These are phyloP conservation scores for Limnothrissa miodon DNA, from an alignment of 2,113 vertebrate genomes.

Conservation along the genomic window DNA sequence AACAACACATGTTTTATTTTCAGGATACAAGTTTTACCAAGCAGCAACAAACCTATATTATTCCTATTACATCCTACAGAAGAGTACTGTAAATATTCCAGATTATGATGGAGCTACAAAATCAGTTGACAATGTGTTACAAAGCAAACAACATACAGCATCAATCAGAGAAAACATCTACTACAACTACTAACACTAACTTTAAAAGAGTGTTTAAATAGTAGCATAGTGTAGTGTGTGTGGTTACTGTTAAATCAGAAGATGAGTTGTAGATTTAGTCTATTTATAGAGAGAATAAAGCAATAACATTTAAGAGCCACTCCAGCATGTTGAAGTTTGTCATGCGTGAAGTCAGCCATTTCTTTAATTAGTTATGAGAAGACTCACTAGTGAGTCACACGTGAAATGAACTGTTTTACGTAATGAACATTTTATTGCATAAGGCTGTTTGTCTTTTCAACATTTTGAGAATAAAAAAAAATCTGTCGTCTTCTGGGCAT, in stretches of 20 bases:
- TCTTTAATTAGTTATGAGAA: slow-evolving; percentile 69
- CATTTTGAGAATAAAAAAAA: slow-evolving; percentile 53
- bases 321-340: slow-evolving; percentile 42
- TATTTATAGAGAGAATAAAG: slow-evolving; percentile 32
- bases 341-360: slow-evolving; percentile 64
- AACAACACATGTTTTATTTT: no score
- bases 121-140: background rate
- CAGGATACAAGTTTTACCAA: background rate
- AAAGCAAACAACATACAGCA: background rate
- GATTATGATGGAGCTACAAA: background rate
- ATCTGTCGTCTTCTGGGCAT: background rate
- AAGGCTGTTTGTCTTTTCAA: slow-evolving; percentile 46
- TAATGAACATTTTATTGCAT: slow-evolving; percentile 40
- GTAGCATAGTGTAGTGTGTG: no score
- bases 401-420: background rate
- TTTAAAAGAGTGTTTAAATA: background rate
- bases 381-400: slow-evolving; percentile 34
- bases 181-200: no score
- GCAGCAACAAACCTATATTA: background rate
- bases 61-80: background rate
- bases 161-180: background rate
- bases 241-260: background rate
- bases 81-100: background rate
- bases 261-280: background rate
- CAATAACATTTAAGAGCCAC: background rate